Evolutionary conservation across 2,888 invertebrate genomes (phyloP).

Genomic region (Eubasilissa splendida): DNA sequence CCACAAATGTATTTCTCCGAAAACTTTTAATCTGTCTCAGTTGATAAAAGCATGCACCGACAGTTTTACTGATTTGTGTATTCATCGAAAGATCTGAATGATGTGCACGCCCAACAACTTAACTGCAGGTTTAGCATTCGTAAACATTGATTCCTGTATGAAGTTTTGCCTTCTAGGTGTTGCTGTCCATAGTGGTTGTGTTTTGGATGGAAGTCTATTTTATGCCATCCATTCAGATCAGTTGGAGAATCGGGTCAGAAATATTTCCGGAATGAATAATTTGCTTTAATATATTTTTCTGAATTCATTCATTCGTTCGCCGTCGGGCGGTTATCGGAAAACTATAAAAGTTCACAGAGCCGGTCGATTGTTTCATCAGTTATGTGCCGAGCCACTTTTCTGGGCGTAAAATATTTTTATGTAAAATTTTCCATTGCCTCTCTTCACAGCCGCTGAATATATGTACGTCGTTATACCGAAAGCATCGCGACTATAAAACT

Average conservation of each 20-base stretch:
- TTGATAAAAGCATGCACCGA: neutral
- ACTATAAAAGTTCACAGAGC: conserved; percentile 48
- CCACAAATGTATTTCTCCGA: too few species aligned
- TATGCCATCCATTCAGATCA: too few species aligned
- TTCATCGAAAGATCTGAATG: too few species aligned
- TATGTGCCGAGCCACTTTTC: neutral
- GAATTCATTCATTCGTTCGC: conserved; percentile 23
- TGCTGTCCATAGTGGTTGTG: too few species aligned
- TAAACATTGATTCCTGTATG: too few species aligned
- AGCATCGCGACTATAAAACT: neutral
- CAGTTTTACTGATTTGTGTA: neutral
- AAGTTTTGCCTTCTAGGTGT: too few species aligned
- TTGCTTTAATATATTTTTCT: conserved; percentile 36
- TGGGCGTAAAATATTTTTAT: too few species aligned
- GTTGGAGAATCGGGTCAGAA: neutral
- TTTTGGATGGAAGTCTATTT: too few species aligned
- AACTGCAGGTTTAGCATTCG: too few species aligned
- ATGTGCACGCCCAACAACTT: too few species aligned
- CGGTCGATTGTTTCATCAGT: conserved; percentile 46
- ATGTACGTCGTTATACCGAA: neutral
- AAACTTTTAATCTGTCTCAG: neutral
- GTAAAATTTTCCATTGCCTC: too few species aligned
- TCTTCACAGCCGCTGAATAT: neutral
- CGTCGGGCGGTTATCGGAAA: conserved; percentile 53
- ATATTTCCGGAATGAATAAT: neutral